Evolutionary conservation across 2,797 vertebrate species (phyloP).

Genomic region (Numenius phaeopus): DNA sequence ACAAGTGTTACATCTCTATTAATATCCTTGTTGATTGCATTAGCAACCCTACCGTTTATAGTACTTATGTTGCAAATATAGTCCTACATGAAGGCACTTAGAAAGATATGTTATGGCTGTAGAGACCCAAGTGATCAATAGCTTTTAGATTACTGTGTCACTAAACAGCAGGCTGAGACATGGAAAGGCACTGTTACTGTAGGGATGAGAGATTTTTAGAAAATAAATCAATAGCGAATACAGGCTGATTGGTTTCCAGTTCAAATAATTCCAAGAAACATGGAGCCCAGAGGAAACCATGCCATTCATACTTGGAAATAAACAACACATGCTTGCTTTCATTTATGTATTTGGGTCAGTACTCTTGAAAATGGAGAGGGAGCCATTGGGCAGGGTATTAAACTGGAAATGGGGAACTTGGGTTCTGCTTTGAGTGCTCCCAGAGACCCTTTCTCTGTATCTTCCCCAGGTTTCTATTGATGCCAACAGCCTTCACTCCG

Average conservation of each 20-base stretch:
- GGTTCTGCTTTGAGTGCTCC: background rate
- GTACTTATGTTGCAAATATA: slow-evolving; percentile 40
- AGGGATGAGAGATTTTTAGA: slow-evolving; percentile 62
- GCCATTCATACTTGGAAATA: slow-evolving; percentile 36
- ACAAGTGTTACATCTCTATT: background rate
- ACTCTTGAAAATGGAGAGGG: slow-evolving; percentile 5
- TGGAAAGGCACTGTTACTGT: slow-evolving; percentile 46
- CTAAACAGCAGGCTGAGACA: slow-evolving; percentile 53
- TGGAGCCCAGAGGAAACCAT: slow-evolving; percentile 37
- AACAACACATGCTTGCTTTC: slow-evolving; percentile 21
- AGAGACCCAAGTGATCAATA: slow-evolving; percentile 64
- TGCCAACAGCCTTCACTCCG: background rate
- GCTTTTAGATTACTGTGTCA: slow-evolving; percentile 70
- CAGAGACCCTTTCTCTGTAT: background rate
- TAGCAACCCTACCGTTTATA: background rate
- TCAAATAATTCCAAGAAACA: slow-evolving; percentile 68
- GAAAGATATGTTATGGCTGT: slow-evolving; percentile 31
- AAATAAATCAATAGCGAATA: slow-evolving; percentile 67
- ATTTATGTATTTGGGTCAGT: slow-evolving; percentile 57
- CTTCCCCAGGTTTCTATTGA: background rate
- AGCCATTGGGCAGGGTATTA: background rate
- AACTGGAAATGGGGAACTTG: background rate
- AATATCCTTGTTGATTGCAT: slow-evolving; percentile 4
- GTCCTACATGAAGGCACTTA: slow-evolving; percentile 7
- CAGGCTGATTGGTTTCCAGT: slow-evolving; percentile 67